Base-by-base conservation (phyloP, 2,888 invertebrate species). In the Timema cristinae region DNA sequence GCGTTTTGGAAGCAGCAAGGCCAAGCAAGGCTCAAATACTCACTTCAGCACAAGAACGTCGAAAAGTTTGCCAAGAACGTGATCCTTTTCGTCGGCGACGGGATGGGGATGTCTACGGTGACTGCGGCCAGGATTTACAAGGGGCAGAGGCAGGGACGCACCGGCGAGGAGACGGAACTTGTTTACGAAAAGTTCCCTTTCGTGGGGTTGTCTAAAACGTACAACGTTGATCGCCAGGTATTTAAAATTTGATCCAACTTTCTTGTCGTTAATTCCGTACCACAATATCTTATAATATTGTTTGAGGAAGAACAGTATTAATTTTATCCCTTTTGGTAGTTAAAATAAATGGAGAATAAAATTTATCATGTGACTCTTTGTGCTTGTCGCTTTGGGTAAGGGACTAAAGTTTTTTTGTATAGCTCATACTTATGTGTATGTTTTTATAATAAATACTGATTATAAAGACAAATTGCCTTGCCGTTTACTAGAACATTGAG, bases 41-140 rank as follows among this genome's bases (percentile, higher is more conserved):
- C 66, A 47, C 68, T 73, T 8, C 47, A 16, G 6, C 11, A 50
- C 13, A 66, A 67, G 50, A n/a, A 71, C 61, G 80, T 79, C 49
- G 79, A 78, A 15, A 82, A 82, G 73, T 67, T n/a, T n/a, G 89
- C 89, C 2, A 87, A 86, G 78, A 90, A 90, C 77, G 84, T 89
- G 47, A 87, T 90, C 69, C 78, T 90, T 11, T 89, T 89, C 77
- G 80, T 90, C 66, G 90, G 90, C 0, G 90, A 90, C 79, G 90
- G 90, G 5, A 90, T 90, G 90, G 89, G 90, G 6, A 75, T 89
- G 70, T 83, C 88, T 5, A 88, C 89, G 0, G 83, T 89, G 71
- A 88, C 88, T 4, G 87, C 88, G 2, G 88, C 87, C 0, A 82
- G 90, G 74, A 89, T 90, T 75, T 87, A 84, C 76, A 86, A 87